Conservation (phyloP, 2,113 vertebrate species). For the Hucho hucho region DNA sequence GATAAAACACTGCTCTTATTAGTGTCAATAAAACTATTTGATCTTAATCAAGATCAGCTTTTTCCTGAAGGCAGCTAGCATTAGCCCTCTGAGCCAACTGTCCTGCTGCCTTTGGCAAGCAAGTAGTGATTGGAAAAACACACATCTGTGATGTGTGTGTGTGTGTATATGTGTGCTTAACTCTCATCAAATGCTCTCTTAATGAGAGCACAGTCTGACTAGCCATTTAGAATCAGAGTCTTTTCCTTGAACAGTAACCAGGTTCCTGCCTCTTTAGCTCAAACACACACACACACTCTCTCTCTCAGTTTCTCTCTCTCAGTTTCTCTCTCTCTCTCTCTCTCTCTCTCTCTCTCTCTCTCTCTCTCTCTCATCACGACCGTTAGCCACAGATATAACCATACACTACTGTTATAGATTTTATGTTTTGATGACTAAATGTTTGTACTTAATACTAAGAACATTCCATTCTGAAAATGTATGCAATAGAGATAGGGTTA, state of each 20-base stretch:
- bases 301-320: too few species aligned
- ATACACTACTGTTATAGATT: too few species aligned
- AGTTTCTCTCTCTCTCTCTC: too few species aligned
- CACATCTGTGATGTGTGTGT: conserved; percentile 6
- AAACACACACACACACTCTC: background rate
- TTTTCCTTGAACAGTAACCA: conserved; percentile 20
- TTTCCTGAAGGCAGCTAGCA: conserved; percentile 20
- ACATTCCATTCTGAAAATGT: too few species aligned
- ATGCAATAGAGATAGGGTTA: too few species aligned
- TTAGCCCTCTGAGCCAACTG: conserved; percentile 11
- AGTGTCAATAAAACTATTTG: conserved; percentile 8
- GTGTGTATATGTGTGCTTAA: background rate
- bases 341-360: too few species aligned
- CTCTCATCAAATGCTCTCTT: conserved; percentile 24
- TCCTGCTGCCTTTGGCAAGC: conserved; percentile 30
- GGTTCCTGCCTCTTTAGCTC: background rate
- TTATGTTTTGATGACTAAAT: too few species aligned
- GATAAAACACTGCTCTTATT: conserved; percentile 9
- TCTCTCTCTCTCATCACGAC: too few species aligned
- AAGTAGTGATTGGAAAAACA: conserved; percentile 32
- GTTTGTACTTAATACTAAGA: too few species aligned
- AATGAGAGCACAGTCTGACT: conserved; percentile 19
- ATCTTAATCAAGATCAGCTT: conserved; percentile 20
- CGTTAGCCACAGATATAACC: too few species aligned
- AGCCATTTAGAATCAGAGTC: conserved; percentile 34